Percentiles rank a stretch among this genome's conserved stretches.
These are phyloP conservation scores for Tromatobia lineatoria DNA, from an alignment of 2,888 invertebrate species.

Conservation along the genomic window DNA sequence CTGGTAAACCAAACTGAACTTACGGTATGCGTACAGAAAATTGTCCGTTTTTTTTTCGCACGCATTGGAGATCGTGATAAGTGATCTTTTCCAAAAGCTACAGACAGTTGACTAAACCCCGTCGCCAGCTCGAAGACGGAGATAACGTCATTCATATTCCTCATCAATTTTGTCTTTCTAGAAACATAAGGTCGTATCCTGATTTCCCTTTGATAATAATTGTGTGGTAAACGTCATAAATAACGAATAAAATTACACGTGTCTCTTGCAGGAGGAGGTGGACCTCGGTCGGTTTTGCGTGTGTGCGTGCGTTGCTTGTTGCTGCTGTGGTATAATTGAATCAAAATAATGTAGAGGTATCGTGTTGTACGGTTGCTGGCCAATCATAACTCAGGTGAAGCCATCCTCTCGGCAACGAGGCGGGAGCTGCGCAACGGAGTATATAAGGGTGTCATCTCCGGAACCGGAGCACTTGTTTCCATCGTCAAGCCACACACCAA, in stretches of 20 bases:
- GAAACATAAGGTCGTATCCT: constrained; percentile 26
- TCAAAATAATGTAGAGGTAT: constrained; percentile 83
- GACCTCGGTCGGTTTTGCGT: neutral
- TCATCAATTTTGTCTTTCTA: neutral
- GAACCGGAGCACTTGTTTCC: constrained; percentile 81
- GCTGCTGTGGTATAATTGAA: constrained; percentile 81
- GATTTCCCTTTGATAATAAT: constrained; percentile 72
- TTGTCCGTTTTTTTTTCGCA: too few species aligned
- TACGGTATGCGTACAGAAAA: too few species aligned
- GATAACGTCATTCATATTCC: too few species aligned
- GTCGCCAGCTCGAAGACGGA: too few species aligned
- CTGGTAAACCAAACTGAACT: too few species aligned
- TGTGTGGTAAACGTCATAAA: constrained; percentile 77
- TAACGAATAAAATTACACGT: constrained; percentile 78
- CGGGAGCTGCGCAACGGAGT: constrained; percentile 81
- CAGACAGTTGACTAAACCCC: too few species aligned
- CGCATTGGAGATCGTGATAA: too few species aligned
- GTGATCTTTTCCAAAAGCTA: too few species aligned
- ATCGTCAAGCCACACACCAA: constrained; percentile 71
- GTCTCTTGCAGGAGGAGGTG: constrained; percentile 12
- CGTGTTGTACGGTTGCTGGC: constrained; percentile 79
- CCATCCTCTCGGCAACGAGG: constrained; percentile 69
- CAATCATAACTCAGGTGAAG: constrained; percentile 83
- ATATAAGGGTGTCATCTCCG: constrained; percentile 83
- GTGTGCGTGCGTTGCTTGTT: constrained; percentile 64